Evolutionary conservation across 1,140 invertebrate species (phyloP), one percentile per base, ranked within the genome.

Genomic region (Stegodyphus dumicola): DNA sequence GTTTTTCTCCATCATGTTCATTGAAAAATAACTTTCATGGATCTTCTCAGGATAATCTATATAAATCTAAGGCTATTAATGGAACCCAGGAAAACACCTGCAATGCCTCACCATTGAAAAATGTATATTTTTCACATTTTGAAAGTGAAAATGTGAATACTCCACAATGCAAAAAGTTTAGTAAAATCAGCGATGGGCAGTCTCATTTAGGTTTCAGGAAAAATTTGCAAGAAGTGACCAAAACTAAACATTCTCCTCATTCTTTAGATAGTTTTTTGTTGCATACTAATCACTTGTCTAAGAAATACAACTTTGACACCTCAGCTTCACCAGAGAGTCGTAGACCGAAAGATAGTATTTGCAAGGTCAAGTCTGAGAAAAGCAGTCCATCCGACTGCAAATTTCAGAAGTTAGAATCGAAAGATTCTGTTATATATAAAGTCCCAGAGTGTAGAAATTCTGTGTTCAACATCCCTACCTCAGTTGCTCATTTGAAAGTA

Each of bases 101-200:
- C 66, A 85, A 85, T 77, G 84, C 84, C 33, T 86, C 84, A 33
- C 84, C 84, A 18, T 60, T 86, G n/a, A 86, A 86, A 51, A 86
- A 86, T 66, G 84, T 86, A 15, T 86, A 86, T 78, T 86, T 86
- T 86, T 86, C 84, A 17, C 67, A 78, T 65, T 78, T 67, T 51
- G 84, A 86, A 78, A 86, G 75, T 66, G 84, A 78, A 78, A 86
- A 86, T 60, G 53, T 84, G 9, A 76, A 76, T 54, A 71, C 71
- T 76, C 48, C 69, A 15, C 73, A 56, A 54, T 56, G 64, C 74
- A 85, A 85, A 51, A 85, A 85, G 18, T 76, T 76, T 52, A 48
- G 52, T 11, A 18, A 52, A 53, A 13, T 11, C 65, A 69, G 52
- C 49, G 81, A 76, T 51, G 73, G 60, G 51, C 81, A 67, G 9